Evolutionary conservation across 2,113 vertebrate species (phyloP), one percentile per base, ranked within the genome.

Genomic region (Stegastes partitus): DNA sequence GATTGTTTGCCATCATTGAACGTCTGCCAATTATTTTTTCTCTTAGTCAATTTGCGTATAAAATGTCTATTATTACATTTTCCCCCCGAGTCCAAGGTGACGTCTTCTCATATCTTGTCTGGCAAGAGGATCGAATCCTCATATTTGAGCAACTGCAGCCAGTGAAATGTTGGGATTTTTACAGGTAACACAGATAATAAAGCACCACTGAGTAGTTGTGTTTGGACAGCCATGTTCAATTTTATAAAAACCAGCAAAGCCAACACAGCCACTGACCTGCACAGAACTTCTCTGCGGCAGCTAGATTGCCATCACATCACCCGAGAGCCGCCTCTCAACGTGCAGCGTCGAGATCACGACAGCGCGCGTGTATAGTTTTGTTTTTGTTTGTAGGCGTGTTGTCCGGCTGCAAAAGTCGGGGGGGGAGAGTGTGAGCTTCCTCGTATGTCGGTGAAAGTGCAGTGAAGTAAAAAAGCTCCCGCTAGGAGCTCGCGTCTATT

Each of bases 381-480:
- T 62, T 67, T 11, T 45, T 16, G 14, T 59, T 44, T 12, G 6
- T 62, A 31, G 64, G 55, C 14, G 37, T 70, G 66, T 62, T 56
- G 56, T 68, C 45, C 57, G 42, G 2, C 59, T 42, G 26, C 72
- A 49, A 76, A 47, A 37, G 61, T 45, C 67, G 65, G 70, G 68
- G 23, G 64, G 37, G 21, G 16, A 49, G 62, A 15, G 39, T 18
- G 23, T 70, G 64, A 73, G 80, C 59, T 49, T 58, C 19, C 69
- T 75, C 68, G 61, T 47, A 66, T 83, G 68, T 75, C 42, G 22
- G 64, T 44, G 74, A 12, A 82, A 82, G 61, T 39, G 79, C 86
- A 84, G 42, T 85, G 80, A 79, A 77, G 68, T 84, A 42, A 70
- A 84, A 74, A 81, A 75, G 31, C 84, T 81, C 70, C 56, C 54